These are phyloP conservation scores for Drosophila burlai DNA, from an alignment of 1,140 invertebrate species.

Conservation along the genomic window DNA sequence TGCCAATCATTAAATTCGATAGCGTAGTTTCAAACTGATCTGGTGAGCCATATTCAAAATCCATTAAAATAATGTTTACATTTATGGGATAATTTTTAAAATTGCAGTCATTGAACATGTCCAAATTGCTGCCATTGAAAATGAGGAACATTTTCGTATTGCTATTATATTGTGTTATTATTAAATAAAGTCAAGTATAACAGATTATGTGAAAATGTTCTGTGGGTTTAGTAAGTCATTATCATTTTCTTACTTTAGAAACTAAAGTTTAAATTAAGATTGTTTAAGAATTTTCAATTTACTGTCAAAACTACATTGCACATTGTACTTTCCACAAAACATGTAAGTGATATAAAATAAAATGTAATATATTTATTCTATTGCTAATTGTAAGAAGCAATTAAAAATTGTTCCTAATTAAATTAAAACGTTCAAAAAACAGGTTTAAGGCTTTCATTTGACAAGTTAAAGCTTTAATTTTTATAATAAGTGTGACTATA, in stretches of 20 bases:
- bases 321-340: too few relatives aligned
- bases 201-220: not conserved
- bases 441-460: not conserved
- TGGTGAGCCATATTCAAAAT: not conserved
- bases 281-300: too few relatives aligned
- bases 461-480: not conserved
- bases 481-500: not conserved
- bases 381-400: not conserved
- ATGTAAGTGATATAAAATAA: too few relatives aligned
- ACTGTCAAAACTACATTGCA: not conserved
- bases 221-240: not conserved
- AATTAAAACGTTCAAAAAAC: not conserved
- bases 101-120: slow-evolving; percentile 7
- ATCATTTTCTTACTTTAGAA: not conserved
- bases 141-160: not conserved
- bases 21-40: not conserved
- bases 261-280: not conserved
- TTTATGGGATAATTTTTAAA: not conserved
- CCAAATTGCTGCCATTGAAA: slow-evolving; percentile 1
- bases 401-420: not conserved
- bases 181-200: not conserved
- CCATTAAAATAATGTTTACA: slow-evolving; percentile 2
- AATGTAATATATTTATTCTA: not conserved
- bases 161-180: not conserved
- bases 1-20: not conserved